Evolutionary conservation across 2,797 vertebrate genomes (phyloP).

Genomic region (Phataginus tricuspis): DNA sequence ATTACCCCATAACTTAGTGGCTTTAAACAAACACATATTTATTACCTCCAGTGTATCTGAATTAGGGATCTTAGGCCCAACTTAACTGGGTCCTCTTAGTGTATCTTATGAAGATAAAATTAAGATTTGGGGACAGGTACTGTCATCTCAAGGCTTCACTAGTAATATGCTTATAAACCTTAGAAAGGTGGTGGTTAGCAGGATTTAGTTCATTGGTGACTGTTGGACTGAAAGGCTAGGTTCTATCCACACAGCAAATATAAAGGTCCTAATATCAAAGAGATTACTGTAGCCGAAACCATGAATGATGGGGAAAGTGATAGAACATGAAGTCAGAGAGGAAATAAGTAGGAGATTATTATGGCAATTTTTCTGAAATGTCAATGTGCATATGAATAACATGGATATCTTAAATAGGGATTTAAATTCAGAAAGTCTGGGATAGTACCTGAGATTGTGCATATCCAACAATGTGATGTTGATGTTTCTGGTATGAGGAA

Average conservation of each 20-base stretch:
- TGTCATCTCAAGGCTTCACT: background rate
- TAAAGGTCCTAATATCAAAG: background rate
- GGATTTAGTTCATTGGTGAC: background rate
- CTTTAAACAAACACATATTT: background rate
- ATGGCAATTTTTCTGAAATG: background rate
- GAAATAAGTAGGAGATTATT: background rate
- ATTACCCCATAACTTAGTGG: background rate
- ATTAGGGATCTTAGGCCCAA: background rate
- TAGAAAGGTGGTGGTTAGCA: background rate
- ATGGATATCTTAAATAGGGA: background rate
- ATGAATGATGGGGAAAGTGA: background rate
- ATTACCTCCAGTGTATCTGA: background rate
- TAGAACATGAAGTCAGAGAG: background rate
- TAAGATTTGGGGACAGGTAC: background rate
- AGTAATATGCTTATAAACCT: background rate
- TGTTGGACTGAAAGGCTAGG: background rate
- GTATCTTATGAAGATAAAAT: background rate
- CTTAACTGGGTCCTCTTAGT: background rate
- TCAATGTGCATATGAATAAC: background rate
- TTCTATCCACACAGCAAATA: background rate
- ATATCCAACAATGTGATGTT: background rate
- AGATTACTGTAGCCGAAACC: background rate
- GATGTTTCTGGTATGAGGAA: background rate
- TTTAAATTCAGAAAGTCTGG: background rate
- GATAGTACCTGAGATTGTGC: background rate